Conservation (phyloP, 2,113 vertebrate species). For the Alexandromys fortis region DNA sequence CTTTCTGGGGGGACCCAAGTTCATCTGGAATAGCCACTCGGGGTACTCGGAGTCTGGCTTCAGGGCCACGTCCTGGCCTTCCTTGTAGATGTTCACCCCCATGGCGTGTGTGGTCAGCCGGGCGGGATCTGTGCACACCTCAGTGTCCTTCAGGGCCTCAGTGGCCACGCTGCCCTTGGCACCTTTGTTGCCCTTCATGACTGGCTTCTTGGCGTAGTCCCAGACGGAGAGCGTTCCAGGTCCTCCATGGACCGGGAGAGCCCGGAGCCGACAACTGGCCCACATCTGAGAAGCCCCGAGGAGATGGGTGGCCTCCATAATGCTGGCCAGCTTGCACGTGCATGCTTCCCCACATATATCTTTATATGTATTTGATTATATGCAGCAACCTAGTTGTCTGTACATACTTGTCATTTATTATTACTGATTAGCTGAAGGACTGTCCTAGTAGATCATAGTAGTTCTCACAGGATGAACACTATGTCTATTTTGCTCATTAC, state of each 20-base stretch:
- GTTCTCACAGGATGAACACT: background rate
- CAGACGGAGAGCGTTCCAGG: background rate
- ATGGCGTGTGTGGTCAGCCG: constrained; percentile 90
- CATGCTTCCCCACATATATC: background rate
- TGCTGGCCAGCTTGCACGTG: background rate
- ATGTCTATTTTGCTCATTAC: background rate
- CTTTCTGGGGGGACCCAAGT: constrained; percentile 88
- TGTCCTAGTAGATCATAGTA: constrained; percentile 17
- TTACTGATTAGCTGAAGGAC: constrained; percentile 17
- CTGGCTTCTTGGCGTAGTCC: constrained; percentile 85
- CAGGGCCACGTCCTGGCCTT: constrained; percentile 91
- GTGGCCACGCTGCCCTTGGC: constrained; percentile 84
- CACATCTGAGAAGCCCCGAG: background rate
- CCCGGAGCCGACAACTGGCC: background rate
- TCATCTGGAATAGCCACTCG: constrained; percentile 93
- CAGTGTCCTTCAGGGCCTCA: constrained; percentile 90
- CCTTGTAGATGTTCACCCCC: constrained; percentile 93
- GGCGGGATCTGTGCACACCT: constrained; percentile 92
- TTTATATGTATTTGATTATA: background rate
- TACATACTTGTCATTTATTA: constrained; percentile 1
- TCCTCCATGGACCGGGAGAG: rapidly evolving
- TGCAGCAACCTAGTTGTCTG: background rate
- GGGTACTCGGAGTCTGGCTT: constrained; percentile 91
- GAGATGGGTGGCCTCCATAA: constrained; percentile 54
- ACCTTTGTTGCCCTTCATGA: constrained; percentile 86